Percentiles rank a stretch among this genome's conserved stretches.
These are phyloP conservation scores for Melanotaenia trifasciata DNA, from an alignment of 2,797 vertebrate species.

Conservation along the genomic window DNA sequence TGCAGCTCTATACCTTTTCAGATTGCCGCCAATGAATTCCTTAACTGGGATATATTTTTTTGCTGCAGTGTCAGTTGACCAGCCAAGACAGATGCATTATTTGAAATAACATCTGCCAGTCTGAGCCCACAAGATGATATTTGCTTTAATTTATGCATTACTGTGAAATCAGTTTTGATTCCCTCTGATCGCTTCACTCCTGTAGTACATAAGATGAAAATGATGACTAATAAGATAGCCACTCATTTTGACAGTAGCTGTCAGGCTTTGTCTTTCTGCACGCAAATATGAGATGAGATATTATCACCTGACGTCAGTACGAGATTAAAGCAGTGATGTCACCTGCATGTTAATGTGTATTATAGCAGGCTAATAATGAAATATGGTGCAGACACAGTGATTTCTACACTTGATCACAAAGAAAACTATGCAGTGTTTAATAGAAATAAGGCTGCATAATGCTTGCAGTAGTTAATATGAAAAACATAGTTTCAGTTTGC, in stretches of 20 bases:
- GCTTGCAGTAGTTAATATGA: conserved; percentile 5
- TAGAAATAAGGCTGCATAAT: conserved; percentile 1
- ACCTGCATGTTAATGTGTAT: conserved; percentile 10
- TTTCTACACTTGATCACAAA: not conserved
- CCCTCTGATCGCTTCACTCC: conserved; percentile 24
- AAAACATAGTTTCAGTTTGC: conserved; percentile 9
- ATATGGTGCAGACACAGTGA: not conserved
- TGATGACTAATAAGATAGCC: conserved; percentile 20
- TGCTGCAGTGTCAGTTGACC: conserved; percentile 13
- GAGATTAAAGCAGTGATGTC: conserved; percentile 45
- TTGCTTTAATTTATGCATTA: conserved; percentile 31
- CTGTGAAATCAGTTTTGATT: conserved; percentile 27
- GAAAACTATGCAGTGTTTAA: conserved; percentile 1
- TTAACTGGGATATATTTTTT: conserved; percentile 8
- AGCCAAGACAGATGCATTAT: conserved; percentile 16
- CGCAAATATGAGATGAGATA: conserved; percentile 20
- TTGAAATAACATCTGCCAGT: conserved; percentile 24
- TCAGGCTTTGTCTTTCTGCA: conserved; percentile 12
- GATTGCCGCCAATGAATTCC: not conserved
- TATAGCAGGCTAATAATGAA: conserved; percentile 15
- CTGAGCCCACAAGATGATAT: conserved; percentile 10
- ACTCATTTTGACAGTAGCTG: conserved; percentile 25
- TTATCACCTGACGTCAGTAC: conserved; percentile 23
- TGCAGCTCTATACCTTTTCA: conserved; percentile 14
- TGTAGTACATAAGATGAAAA: conserved; percentile 11